phyloP scores from a whole-genome alignment of 2,113 vertebrate species.

The Engraulis encrasicolus region DNA sequence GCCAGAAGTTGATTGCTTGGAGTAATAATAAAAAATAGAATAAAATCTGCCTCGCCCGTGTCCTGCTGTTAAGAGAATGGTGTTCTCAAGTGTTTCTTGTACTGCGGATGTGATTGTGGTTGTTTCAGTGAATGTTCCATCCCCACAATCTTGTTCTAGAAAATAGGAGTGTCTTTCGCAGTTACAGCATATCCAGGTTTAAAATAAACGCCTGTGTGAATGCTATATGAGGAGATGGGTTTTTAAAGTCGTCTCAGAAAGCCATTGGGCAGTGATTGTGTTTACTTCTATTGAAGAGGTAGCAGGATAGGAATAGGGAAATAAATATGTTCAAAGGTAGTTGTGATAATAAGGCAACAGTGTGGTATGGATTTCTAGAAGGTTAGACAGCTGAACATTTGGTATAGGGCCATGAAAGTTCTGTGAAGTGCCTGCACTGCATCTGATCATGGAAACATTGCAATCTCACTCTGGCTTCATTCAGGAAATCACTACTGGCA shows the following conservation, averaged over 20 bases:
- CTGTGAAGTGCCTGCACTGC: not conserved
- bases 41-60: not conserved
- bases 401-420: not conserved
- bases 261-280: not conserved
- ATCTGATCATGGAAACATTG: not conserved
- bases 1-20: not conserved
- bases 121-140: too few relatives aligned
- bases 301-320: not conserved
- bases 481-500: not conserved
- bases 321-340: not conserved
- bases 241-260: not conserved
- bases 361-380: not conserved
- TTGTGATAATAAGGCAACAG: not conserved
- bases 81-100: too few relatives aligned
- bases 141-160: too few relatives aligned
- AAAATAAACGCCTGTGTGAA: too few relatives aligned
- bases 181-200: too few relatives aligned
- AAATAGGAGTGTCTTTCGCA: too few relatives aligned
- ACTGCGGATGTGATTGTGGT: too few relatives aligned
- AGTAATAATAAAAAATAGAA: not conserved
- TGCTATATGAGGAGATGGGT: not conserved
- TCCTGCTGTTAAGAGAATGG: too few relatives aligned
- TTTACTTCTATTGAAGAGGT: not conserved
- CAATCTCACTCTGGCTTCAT: not conserved
- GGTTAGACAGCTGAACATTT: too few relatives aligned